phyloP scores from a whole-genome alignment of 1,140 invertebrate genomes.

The Chrysomallon squamiferum region DNA sequence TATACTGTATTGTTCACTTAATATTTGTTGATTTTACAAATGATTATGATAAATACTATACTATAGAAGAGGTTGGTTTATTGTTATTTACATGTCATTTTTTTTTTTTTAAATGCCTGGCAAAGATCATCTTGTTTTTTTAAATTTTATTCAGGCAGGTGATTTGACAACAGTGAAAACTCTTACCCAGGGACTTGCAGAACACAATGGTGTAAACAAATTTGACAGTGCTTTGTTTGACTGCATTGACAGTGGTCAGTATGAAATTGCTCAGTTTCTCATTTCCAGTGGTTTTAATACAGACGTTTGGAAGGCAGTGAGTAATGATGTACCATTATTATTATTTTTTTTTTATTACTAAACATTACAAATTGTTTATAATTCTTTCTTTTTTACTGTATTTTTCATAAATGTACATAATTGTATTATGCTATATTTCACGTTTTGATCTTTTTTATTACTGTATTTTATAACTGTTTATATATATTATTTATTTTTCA shows the following conservation, averaged over 20 bases:
- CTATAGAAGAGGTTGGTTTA: no score
- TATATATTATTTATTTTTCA: no score
- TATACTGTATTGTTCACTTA: no score
- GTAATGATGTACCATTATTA: background rate
- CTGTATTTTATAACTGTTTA: background rate
- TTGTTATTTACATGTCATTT: no score
- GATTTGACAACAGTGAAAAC: constrained; percentile 41
- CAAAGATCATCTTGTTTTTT: no score
- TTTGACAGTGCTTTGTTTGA: constrained; percentile 49
- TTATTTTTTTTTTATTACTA: background rate
- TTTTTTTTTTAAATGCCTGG: no score
- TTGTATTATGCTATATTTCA: background rate
- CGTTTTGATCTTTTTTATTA: background rate
- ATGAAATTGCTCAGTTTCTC: constrained; percentile 46
- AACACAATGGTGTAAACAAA: constrained; percentile 32
- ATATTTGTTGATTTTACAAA: no score
- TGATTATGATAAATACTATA: no score
- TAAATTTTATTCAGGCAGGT: constrained; percentile 42
- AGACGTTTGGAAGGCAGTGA: constrained; percentile 53
- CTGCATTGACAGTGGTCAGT: constrained; percentile 49
- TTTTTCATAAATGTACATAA: background rate
- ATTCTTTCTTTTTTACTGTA: background rate
- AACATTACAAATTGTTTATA: background rate
- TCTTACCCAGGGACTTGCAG: constrained; percentile 33
- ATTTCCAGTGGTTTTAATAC: constrained; percentile 46